Evolutionary conservation across 30 jellyfish, hydroid and myxozoan species (phyloP).

Genomic region (Chironex yamaguchii): DNA sequence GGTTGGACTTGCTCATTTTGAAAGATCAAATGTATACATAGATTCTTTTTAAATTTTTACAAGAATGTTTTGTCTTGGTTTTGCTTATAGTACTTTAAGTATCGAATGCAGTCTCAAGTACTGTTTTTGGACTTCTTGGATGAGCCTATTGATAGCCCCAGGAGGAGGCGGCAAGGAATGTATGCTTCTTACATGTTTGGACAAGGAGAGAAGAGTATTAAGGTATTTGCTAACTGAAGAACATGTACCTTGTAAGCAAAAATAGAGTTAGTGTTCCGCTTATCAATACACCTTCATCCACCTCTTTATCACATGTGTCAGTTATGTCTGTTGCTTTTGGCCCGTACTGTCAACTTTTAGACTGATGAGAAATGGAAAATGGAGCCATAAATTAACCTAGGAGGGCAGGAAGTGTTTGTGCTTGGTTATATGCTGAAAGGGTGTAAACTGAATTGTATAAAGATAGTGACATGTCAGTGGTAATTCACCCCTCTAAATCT

Average conservation of each 20-base stretch:
- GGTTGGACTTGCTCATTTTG: not conserved
- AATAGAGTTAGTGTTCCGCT: no score
- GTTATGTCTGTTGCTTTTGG: no score
- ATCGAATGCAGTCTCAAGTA: slow-evolving; percentile 74
- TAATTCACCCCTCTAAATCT: no score
- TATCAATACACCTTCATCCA: no score
- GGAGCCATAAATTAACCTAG: no score
- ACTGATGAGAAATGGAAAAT: no score
- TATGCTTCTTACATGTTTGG: slow-evolving; percentile 84
- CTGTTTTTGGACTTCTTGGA: slow-evolving; percentile 87
- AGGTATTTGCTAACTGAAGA: slow-evolving; percentile 64
- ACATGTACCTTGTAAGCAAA: not conserved
- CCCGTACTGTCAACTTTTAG: no score
- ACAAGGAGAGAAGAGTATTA: slow-evolving; percentile 64
- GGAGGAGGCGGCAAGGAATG: slow-evolving; percentile 83
- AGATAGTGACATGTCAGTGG: no score
- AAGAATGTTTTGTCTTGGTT: not conserved
- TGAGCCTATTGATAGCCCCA: slow-evolving; percentile 84
- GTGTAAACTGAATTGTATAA: no score
- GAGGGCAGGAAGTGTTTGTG: no score
- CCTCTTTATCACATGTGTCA: no score
- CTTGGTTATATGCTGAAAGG: no score
- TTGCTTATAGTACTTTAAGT: slow-evolving; percentile 66
- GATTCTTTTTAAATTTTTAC: not conserved
- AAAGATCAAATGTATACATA: not conserved